phyloP scores from a whole-genome alignment of 2,113 vertebrate genomes.

The Rhynchomys soricoides region DNA sequence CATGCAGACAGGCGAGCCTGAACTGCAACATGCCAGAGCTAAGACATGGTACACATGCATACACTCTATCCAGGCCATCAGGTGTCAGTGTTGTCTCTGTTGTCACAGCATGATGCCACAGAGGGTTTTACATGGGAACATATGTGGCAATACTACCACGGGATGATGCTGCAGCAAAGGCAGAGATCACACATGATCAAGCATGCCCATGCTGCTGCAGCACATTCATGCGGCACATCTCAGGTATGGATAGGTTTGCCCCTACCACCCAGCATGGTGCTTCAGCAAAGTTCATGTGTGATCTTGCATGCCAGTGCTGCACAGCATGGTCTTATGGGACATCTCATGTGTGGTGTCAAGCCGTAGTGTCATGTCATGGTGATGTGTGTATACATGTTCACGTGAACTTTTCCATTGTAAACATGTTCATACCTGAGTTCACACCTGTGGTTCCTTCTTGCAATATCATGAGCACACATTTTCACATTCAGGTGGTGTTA shows the following conservation, averaged over 20 bases:
- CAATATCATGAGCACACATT: not conserved
- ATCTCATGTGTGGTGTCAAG: not conserved
- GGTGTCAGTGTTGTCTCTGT: not conserved
- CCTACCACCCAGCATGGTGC: not conserved
- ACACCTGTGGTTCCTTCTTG: not conserved
- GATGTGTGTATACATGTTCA: no score
- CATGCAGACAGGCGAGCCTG: not conserved
- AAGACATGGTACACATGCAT: not conserved
- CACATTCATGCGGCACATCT: not conserved
- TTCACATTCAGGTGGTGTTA: not conserved
- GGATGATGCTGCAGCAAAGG: not conserved
- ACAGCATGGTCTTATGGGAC: not conserved
- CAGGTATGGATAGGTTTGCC: not conserved
- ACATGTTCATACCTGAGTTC: not conserved
- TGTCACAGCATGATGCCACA: not conserved
- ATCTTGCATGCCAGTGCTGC: not conserved
- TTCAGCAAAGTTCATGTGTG: not conserved
- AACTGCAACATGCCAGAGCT: not conserved
- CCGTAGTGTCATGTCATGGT: no score
- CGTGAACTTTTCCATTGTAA: no score
- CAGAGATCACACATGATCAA: not conserved
- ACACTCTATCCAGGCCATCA: not conserved
- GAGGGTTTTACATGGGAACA: not conserved
- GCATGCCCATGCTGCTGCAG: not conserved
- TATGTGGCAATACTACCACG: not conserved